Evolutionary conservation across 2,888 invertebrate species (phyloP).

Genomic region (Dichetophora obliterata): DNA sequence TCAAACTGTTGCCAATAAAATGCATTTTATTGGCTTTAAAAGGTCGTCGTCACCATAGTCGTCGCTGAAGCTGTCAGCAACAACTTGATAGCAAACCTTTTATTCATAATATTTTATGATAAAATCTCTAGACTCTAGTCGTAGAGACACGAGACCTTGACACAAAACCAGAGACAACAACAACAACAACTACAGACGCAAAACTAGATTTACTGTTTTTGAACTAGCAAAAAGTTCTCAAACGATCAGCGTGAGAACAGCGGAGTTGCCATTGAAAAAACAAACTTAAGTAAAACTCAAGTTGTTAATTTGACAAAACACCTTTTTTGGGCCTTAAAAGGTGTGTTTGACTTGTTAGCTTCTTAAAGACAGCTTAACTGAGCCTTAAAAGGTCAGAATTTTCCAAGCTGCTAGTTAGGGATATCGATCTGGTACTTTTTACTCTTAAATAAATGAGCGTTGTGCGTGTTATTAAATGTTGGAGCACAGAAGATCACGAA

Average conservation of each 20-base stretch:
- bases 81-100: not conserved
- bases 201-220: not conserved
- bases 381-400: conserved; percentile 16
- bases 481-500: no score
- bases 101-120: conserved; percentile 3
- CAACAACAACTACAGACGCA: conserved; percentile 9
- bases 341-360: conserved; percentile 31
- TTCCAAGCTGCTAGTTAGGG: not conserved
- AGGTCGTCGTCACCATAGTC: not conserved
- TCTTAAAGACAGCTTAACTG: not conserved
- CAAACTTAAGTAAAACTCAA: no score
- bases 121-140: not conserved
- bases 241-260: conserved; percentile 31
- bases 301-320: conserved; percentile 6
- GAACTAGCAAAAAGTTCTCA: conserved; percentile 30
- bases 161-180: conserved; percentile 23
- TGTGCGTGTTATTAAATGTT: no score
- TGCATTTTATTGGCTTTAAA: not conserved
- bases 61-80: no score
- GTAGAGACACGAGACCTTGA: conserved; percentile 16
- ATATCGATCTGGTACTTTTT: no score
- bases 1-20: not conserved
- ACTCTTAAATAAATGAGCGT: no score
- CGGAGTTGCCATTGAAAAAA: conserved; percentile 14
- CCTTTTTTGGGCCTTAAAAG: conserved; percentile 34